phyloP scores from a whole-genome alignment of 2,888 invertebrate species.

The Blera fallax region DNA sequence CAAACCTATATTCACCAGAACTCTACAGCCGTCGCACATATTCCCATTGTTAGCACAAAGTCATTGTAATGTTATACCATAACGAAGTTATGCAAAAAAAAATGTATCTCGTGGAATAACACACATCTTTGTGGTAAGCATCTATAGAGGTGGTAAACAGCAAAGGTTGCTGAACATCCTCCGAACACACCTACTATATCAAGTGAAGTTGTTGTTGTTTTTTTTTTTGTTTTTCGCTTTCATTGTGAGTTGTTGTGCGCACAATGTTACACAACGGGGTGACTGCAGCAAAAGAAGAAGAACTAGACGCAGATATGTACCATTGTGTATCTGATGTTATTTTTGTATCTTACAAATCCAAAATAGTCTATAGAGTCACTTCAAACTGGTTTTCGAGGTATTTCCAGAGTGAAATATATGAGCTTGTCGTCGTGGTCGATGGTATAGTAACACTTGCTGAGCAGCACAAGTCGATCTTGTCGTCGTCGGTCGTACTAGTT shows the following conservation, averaged over 20 bases:
- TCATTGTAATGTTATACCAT: conserved; percentile 58
- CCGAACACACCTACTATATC: conserved; percentile 13
- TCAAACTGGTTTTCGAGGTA: conserved; percentile 55
- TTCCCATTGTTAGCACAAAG: conserved; percentile 54
- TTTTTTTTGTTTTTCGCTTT: conserved; percentile 48
- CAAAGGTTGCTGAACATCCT: conserved; percentile 56
- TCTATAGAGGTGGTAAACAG: conserved; percentile 7
- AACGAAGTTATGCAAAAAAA: conserved; percentile 31
- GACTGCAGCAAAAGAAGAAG: background rate
- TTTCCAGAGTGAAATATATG: conserved; percentile 27
- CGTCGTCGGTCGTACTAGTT: too few relatives aligned
- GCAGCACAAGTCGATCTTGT: conserved; percentile 18
- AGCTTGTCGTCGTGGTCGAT: conserved; percentile 15
- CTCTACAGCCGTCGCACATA: conserved; percentile 13
- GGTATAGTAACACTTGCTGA: conserved; percentile 41
- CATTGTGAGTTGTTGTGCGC: background rate
- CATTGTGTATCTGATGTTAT: conserved; percentile 14
- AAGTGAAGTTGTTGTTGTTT: conserved; percentile 21
- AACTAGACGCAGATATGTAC: conserved; percentile 5
- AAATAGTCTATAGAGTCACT: conserved; percentile 13
- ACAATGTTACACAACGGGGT: conserved; percentile 35
- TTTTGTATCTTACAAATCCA: conserved; percentile 28
- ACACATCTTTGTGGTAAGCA: background rate
- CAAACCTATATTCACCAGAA: conserved; percentile 29
- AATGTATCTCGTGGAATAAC: conserved; percentile 12